Percentiles rank a stretch among this genome's conserved stretches.
These are phyloP conservation scores for Ameiurus melas DNA, from an alignment of 2,113 vertebrate genomes.

Conservation along the genomic window DNA sequence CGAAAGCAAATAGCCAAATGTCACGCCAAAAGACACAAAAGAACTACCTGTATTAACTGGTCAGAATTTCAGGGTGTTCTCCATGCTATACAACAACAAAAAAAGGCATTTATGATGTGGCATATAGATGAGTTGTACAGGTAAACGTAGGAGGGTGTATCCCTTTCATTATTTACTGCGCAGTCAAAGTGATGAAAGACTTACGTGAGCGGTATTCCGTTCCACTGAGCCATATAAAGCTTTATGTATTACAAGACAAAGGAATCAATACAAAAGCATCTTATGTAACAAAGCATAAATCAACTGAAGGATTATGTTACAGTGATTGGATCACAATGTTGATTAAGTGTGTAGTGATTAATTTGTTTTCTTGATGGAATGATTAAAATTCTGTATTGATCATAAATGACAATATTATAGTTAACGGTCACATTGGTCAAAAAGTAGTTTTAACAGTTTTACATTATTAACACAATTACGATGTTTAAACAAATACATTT, in stretches of 20 bases:
- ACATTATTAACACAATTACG: neutral
- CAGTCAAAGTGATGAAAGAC: neutral
- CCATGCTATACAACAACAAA: neutral
- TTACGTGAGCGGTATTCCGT: neutral
- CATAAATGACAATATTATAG: neutral
- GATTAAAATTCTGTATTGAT: neutral
- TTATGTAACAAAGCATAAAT: neutral
- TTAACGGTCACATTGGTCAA: neutral
- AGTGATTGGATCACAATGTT: neutral
- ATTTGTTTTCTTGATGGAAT: neutral
- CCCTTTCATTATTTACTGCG: neutral
- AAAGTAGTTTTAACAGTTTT: neutral
- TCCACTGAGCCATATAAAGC: neutral
- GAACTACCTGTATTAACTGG: neutral
- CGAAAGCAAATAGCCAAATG: neutral
- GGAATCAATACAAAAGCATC: neutral
- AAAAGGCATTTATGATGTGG: neutral
- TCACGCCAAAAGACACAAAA: neutral
- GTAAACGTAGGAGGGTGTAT: neutral
- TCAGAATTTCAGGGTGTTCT: neutral
- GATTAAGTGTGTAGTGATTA: neutral
- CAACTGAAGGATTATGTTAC: neutral
- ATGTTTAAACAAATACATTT: neutral
- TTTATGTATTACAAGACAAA: constrained; percentile 1
- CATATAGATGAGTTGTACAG: neutral